phyloP scores from a whole-genome alignment of 37 sponge, comb jelly and placozoan species.

The Aplysina aerophoba region DNA sequence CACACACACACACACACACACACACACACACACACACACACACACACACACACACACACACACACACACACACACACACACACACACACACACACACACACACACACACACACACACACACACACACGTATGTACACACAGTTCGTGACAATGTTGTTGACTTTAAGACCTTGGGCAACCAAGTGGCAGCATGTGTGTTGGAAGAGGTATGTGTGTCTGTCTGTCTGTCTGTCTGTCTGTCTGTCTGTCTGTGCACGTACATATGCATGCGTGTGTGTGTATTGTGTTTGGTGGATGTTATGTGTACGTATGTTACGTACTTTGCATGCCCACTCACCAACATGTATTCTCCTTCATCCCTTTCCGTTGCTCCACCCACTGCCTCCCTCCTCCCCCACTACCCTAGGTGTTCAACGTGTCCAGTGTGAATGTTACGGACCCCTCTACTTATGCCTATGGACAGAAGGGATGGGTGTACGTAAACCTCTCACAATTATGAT shows the following conservation, averaged over 20 bases:
- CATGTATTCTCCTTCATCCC: not conserved
- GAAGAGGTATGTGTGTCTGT: conserved; percentile 62
- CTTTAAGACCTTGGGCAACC: conserved; percentile 78
- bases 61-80: not conserved
- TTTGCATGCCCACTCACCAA: no score
- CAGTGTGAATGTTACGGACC: conserved; percentile 44
- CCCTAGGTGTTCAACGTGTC: conserved; percentile 57
- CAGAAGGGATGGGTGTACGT: conserved; percentile 73
- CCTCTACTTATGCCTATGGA: conserved; percentile 46
- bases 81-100: conserved; percentile 21
- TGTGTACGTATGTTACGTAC: not conserved
- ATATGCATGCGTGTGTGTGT: not conserved
- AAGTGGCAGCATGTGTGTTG: conserved; percentile 64
- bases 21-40: conserved; percentile 3
- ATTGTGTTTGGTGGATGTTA: no score
- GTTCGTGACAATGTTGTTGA: conserved; percentile 62
- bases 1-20: no score
- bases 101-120: not conserved
- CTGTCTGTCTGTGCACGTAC: not conserved
- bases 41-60: conserved; percentile 7
- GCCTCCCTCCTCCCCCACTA: no score
- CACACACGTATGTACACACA: not conserved
- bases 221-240: no score
- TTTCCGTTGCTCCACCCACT: no score
- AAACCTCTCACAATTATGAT: no score